Base-by-base conservation (phyloP, 2,797 vertebrate species). In the Echiichthys vipera region DNA sequence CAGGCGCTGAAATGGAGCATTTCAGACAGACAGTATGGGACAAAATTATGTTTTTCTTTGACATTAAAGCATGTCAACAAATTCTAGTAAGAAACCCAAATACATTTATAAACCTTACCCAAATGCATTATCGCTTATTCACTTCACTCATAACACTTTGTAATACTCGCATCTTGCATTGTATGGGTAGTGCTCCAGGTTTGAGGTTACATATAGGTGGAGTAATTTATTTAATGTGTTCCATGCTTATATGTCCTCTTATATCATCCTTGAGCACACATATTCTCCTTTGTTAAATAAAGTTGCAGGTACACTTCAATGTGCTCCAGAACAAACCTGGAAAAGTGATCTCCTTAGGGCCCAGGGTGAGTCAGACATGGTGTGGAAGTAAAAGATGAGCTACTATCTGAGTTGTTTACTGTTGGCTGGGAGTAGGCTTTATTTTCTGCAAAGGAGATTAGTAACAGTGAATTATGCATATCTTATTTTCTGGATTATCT, bases 381-480 rank as follows among this genome's bases (percentile, higher is more conserved):
- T 64, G 57, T 73, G 55, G 65, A 91, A 92, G 88, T 82, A 67
- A 74, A 80, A 72, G 77, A 90, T 77, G 83, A 73, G 75, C 78
- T 82, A 79, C 80, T 78, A 68, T 83, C 80, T 27, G 80, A 93
- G 84, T 88, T 92, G 89, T 93, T 94, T 95, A 91, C 91, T 90
- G 83, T 90, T 85, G 86, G 88, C 84, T 88, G 84, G 71, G 86
- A 92, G 91, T 86, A 77, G 85, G 88, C 84, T 91, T 92, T 92
- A 89, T 90, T 87, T 91, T 84, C 86, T 74, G 78, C 78, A 88
- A 93, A 94, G 91, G 80, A 94, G 93, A 94, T 95, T 94, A 94
- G 94, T 92, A 89, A 94, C 92, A 92, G 91, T 81, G 83, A 94
- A 94, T 95, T 95, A 95, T 95, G 92, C 93, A 94, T 92, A 93